Conservation (phyloP, 92 coral and sea anemone genomes). For the Chrysogorgia sp. region DNA sequence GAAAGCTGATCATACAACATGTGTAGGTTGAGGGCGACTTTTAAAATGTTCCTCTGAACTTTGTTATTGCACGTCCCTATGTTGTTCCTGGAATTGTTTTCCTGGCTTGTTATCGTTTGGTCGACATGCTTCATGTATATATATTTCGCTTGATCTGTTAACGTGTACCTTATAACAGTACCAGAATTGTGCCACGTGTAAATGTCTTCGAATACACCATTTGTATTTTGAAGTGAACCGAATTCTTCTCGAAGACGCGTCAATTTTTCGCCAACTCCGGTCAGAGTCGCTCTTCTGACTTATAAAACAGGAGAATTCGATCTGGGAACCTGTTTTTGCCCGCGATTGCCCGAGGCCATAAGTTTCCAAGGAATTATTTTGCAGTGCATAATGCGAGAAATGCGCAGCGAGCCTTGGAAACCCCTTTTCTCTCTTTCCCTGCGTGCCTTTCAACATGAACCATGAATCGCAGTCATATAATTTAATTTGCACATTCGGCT, state of each 20-base stretch:
- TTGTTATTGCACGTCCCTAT: conserved; percentile 5
- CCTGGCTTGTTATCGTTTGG: conserved; percentile 8
- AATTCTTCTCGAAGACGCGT: background rate
- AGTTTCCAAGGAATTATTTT: background rate
- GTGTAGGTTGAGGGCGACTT: conserved; percentile 22
- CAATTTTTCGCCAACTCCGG: conserved; percentile 16
- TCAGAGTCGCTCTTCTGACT: conserved; percentile 4
- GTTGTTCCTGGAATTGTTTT: background rate
- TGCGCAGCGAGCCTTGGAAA: conserved; percentile 17
- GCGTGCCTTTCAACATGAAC: conserved; percentile 19
- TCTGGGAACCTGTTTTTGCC: conserved; percentile 26
- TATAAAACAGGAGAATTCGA: conserved; percentile 2
- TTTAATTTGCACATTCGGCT: conserved; percentile 7
- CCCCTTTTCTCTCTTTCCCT: conserved; percentile 33
- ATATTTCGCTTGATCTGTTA: conserved; percentile 2
- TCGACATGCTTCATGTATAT: conserved; percentile 16
- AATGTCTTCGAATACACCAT: conserved; percentile 19
- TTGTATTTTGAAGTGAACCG: conserved; percentile 11
- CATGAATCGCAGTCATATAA: conserved; percentile 30
- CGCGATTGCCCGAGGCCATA: conserved; percentile 21
- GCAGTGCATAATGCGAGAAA: conserved; percentile 30
- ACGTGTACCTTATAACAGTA: background rate
- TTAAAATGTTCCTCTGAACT: conserved; percentile 28
- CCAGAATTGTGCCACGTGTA: conserved; percentile 1
- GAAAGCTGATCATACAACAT: conserved; percentile 9